Evolutionary conservation across 1,140 invertebrate species (phyloP), one percentile per base, ranked within the genome.

Genomic region (Acromyrmex heyeri): DNA sequence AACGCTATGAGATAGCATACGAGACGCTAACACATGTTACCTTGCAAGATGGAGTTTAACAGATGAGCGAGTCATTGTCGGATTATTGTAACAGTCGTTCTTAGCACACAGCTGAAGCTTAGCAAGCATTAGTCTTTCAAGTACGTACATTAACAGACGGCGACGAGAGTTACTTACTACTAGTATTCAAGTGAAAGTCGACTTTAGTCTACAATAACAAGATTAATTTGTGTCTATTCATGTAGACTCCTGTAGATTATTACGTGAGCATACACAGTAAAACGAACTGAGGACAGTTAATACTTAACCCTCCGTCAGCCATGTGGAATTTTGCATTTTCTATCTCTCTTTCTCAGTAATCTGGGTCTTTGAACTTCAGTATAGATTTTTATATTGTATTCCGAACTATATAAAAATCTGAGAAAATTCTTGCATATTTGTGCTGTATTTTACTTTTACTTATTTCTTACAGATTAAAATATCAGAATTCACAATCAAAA

Each of bases 21-120:
- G 59, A 62, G 44, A 79, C 14, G 62, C 62, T 69, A 81, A 70
- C 34, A n/a, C 48, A 53, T 38, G 30, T 44, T 38, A 61, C 55
- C 27, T 5, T 16, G 16, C 8, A 34, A 81, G 48, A 70, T 18
- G 76, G 27, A 69, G 48, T 67, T 79, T 79, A 79, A 79, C 61
- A 16, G 48, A 34, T 38, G 62, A 79, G 48, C 30, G 27, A 79
- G 50, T 55, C 30, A 30, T 79, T 79, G 67, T 38, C 62, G 18
- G 18, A 44, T 79, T 69, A 69, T 79, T 55, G 62, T 61, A 24
- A 38, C 53, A 30, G 18, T 57, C 64, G n/a, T 81, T 70, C 77
- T 81, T 81, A 70, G 48, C 21, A 24, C 77, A 38, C 27, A 61
- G 30, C 64, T 57, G 30, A 69, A 14, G n/a, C 64, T 70, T 24